phyloP scores from a whole-genome alignment of 2,113 vertebrate species.

The Alectura lathami region DNA sequence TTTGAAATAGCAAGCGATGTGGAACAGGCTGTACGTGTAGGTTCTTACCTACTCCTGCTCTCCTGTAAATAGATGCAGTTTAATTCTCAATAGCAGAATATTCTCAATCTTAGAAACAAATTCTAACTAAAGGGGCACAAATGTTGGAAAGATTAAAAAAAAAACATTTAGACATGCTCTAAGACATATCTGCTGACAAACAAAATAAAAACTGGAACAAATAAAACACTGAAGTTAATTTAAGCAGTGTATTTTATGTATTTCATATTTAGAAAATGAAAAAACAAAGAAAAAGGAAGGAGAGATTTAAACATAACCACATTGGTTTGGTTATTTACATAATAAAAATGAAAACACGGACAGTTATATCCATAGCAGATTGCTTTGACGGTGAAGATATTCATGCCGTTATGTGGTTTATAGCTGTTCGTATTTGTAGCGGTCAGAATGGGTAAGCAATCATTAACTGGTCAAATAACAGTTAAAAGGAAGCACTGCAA shows the following conservation, averaged over 20 bases:
- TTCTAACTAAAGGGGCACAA: background rate
- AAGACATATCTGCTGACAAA: background rate
- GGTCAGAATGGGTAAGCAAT: background rate
- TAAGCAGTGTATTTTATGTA: background rate
- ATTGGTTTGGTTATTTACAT: constrained; percentile 28
- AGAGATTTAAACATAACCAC: background rate
- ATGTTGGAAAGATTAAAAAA: background rate
- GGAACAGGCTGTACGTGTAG: background rate
- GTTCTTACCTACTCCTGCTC: background rate
- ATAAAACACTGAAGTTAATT: background rate
- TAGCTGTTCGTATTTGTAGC: constrained; percentile 12
- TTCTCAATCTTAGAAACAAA: background rate
- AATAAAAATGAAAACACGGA: background rate
- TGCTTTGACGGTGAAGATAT: background rate
- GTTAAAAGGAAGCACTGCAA: constrained; percentile 17
- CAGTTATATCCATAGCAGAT: background rate
- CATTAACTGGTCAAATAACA: constrained; percentile 18
- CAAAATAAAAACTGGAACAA: background rate
- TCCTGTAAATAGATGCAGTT: background rate
- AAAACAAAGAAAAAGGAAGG: background rate
- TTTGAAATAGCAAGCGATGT: background rate
- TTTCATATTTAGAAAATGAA: background rate
- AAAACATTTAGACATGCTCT: background rate
- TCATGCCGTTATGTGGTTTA: background rate
- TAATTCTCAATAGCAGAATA: background rate